These are phyloP conservation scores for fruit fly (Drosophila melanogaster) DNA, from an alignment of 1,140 invertebrate species.

Conservation along the genomic window Release_6_plus_ISO1_MT NC_004354.4:1409501-1410000, in stretches of 20 bases:
- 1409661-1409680: conserved; percentile 24
- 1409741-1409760: neutral
- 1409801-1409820: conserved; percentile 80
- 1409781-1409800: conserved; percentile 85
- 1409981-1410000: conserved; percentile 52
- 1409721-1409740: conserved; percentile 10
- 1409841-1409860: conserved; percentile 41
- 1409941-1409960: conserved; percentile 15
- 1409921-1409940: conserved; percentile 56
- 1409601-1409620: conserved; percentile 73
- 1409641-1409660: conserved; percentile 9
- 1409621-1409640: conserved; percentile 31
- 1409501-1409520: neutral
- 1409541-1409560: neutral
- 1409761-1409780: conserved; percentile 49
- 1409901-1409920: conserved; percentile 48
- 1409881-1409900: conserved; percentile 7
- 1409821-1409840: conserved; percentile 53
- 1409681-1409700: neutral
- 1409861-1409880: conserved; percentile 13
- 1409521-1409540: neutral
- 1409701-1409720: conserved; percentile 12
- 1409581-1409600: conserved; percentile 56
- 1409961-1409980: conserved; percentile 64
- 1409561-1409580: conserved; percentile 27